Base-by-base conservation (phyloP, 2,113 vertebrate genomes). In the zebrafish (Danio rerio) region DNA sequence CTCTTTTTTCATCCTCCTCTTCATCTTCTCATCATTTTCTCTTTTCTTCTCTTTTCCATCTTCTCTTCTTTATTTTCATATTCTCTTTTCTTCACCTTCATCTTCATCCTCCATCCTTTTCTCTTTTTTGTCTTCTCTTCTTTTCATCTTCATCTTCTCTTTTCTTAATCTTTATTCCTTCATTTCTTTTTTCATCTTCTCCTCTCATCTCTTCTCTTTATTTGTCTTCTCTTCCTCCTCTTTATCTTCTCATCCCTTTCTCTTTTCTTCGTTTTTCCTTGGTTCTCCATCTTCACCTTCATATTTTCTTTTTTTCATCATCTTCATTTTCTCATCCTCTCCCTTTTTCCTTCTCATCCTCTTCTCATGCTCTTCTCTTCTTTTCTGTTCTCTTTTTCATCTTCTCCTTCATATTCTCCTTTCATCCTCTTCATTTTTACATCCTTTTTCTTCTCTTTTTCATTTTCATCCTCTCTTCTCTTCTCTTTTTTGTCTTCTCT, bases 381-480 rank as follows among this genome's bases (percentile, higher is more conserved):
- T 18, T 12, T 92, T 93, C 16, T 73, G 11, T 4, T 13, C 47
- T 70, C 11, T 83, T 94, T 94, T n/a, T n/a, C n/a, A n/a, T n/a
- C n/a, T n/a, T n/a, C n/a, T n/a, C n/a, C n/a, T n/a, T n/a, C n/a
- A n/a, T n/a, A n/a, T 31, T 31, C 1, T 31, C 31, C 3, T 31
- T 31, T 31, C 31, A 31, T 31, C 31, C 1, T 31, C 31, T 31
- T 31, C 31, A 31, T 31, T 3, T 2, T 31, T 31, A 16, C 94
- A n/a, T n/a, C n/a, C n/a, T 93, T n/a, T n/a, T 92, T 93, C 94
- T 93, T 94, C 93, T 95, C 94, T 94, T 95, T 95, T 94, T n/a
- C n/a, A n/a, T n/a, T n/a, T n/a, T n/a, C n/a, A n/a, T n/a, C 95
- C 93, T 31, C 31, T 42, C 56, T 72, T 92, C 93, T 92, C 95